Percentiles rank a stretch among this genome's conserved stretches.
Evolutionary conservation across 2,113 vertebrate genomes (phyloP).

Genomic region (Hemiscyllium ocellatum): DNA sequence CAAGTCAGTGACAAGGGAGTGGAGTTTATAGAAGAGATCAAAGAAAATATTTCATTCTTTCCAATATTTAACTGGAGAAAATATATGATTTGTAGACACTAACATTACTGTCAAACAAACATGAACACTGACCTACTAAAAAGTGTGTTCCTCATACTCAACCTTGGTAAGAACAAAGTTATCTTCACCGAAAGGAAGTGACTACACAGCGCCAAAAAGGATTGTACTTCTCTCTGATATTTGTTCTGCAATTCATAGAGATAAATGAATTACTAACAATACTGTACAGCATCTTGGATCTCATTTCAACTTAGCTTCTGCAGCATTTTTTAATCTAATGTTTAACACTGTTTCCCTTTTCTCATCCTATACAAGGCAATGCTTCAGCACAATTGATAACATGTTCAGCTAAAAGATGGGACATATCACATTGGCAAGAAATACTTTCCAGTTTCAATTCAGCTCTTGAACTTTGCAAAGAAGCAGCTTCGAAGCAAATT

Average conservation of each 20-base stretch:
- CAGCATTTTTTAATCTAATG: neutral
- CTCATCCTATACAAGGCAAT: constrained; percentile 49
- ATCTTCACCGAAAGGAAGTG: neutral
- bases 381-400: constrained; percentile 50
- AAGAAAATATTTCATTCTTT: no score
- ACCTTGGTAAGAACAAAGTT: neutral
- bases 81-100: no score
- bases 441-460: constrained; percentile 54
- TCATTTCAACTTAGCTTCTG: neutral
- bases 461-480: constrained; percentile 57
- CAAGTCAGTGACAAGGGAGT: no score
- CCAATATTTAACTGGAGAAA: no score
- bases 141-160: neutral
- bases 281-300: neutral
- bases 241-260: neutral
- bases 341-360: constrained; percentile 38
- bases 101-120: neutral
- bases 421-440: constrained; percentile 45
- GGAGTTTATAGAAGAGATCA: no score
- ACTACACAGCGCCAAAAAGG: neutral
- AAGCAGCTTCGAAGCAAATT: constrained; percentile 48
- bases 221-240: neutral
- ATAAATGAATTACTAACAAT: neutral
- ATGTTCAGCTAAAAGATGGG: constrained; percentile 41
- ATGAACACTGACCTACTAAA: neutral